phyloP scores from a whole-genome alignment of 1,140 invertebrate species.

The Calephelis virginiensis region DNA sequence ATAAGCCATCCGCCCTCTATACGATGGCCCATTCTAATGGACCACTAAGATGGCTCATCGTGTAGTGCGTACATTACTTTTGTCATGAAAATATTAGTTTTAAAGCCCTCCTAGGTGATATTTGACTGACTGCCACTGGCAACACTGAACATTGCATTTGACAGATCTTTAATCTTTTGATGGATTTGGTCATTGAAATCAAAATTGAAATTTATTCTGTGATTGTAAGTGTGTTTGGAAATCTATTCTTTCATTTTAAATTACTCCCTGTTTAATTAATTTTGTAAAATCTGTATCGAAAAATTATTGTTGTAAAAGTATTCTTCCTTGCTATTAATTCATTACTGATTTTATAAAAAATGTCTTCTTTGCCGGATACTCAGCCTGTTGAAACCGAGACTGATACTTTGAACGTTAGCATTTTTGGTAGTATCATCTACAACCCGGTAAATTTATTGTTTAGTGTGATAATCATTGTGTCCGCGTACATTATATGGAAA shows the following conservation, averaged over 20 bases:
- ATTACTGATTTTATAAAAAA: slow-evolving; percentile 30
- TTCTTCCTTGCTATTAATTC: not conserved
- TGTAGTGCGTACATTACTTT: too few relatives aligned
- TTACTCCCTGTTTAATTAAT: slow-evolving; percentile 22
- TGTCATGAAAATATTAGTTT: too few relatives aligned
- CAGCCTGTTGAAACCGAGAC: slow-evolving; percentile 48
- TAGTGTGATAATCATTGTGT: slow-evolving; percentile 85
- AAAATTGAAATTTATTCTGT: too few relatives aligned
- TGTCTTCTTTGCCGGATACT: slow-evolving; percentile 55
- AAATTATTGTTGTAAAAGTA: slow-evolving; percentile 23
- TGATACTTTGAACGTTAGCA: slow-evolving; percentile 68
- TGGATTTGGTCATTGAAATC: too few relatives aligned
- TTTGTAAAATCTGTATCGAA: slow-evolving; percentile 47
- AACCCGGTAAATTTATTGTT: slow-evolving; percentile 90
- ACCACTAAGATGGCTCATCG: too few relatives aligned
- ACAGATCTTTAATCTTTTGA: too few relatives aligned
- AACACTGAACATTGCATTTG: too few relatives aligned
- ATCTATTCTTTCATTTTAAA: not conserved
- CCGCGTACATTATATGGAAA: slow-evolving; percentile 92
- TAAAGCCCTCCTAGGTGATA: too few relatives aligned
- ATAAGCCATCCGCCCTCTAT: too few relatives aligned
- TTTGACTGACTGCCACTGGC: too few relatives aligned
- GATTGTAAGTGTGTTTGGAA: not conserved
- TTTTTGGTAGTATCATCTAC: slow-evolving; percentile 82
- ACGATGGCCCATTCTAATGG: too few relatives aligned